Percentiles rank a stretch among this genome's conserved stretches.
These are phyloP conservation scores for Oxycera nigricornis DNA, from an alignment of 2,888 invertebrate genomes.

Conservation along the genomic window DNA sequence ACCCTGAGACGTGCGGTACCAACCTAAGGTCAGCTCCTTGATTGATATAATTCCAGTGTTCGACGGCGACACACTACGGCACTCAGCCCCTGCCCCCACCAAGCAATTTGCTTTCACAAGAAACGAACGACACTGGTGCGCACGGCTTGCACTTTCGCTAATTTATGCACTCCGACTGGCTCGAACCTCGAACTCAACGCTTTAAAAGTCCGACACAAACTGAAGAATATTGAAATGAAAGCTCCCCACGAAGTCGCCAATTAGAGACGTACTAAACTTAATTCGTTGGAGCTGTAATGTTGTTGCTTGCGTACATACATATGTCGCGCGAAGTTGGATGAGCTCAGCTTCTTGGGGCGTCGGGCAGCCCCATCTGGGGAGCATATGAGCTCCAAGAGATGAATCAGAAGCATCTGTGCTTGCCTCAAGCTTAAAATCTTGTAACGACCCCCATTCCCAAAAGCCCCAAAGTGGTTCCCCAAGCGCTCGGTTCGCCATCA, in stretches of 20 bases:
- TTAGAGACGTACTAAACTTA: constrained; percentile 4
- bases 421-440: constrained; percentile 1
- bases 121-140: background rate
- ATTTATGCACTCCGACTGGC: background rate
- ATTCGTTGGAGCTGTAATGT: background rate
- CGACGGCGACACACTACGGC: background rate
- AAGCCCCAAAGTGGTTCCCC: constrained; percentile 29
- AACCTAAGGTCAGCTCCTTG: constrained; percentile 25
- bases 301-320: background rate
- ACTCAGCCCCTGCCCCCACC: background rate
- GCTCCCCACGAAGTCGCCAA: constrained; percentile 15
- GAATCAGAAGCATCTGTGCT: constrained; percentile 24
- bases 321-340: constrained; percentile 11
- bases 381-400: background rate
- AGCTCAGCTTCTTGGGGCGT: background rate
- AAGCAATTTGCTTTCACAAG: background rate
- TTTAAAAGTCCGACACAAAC: constrained; percentile 35
- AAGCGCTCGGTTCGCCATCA: background rate
- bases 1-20: constrained; percentile 11
- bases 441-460: constrained; percentile 10
- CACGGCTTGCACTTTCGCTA: background rate
- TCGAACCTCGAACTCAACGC: constrained; percentile 28
- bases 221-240: constrained; percentile 33
- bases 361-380: background rate
- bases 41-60: constrained; percentile 13